Conservation (phyloP, 2,113 vertebrate genomes). For the Cyprinodon variegatus region DNA sequence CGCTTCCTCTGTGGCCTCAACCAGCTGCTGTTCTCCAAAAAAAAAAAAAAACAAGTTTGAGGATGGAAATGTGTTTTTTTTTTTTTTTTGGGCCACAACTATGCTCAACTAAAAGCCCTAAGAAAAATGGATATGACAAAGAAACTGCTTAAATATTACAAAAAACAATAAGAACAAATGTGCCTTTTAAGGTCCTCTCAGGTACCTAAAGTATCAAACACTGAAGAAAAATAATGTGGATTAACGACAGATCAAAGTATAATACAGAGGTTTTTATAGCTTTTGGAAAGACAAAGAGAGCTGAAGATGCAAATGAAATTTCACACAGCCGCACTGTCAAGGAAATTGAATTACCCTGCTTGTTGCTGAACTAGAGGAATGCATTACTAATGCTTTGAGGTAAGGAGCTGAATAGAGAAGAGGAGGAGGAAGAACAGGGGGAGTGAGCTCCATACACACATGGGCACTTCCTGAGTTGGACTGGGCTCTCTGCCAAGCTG, state of each 20-base stretch:
- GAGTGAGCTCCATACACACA: background rate
- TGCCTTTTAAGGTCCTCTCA: too few species aligned
- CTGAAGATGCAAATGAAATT: slow-evolving; percentile 68
- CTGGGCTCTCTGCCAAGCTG: slow-evolving; percentile 61
- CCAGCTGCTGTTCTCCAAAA: slow-evolving; percentile 69
- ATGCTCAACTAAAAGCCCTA: background rate
- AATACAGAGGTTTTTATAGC: slow-evolving; percentile 40
- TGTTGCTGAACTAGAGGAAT: slow-evolving; percentile 74
- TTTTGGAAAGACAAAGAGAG: slow-evolving; percentile 14
- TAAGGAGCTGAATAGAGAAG: slow-evolving; percentile 67
- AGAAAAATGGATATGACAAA: background rate
- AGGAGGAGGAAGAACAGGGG: background rate
- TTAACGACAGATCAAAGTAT: slow-evolving; percentile 42
- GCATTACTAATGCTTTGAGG: slow-evolving; percentile 76
- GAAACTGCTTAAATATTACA: too few species aligned
- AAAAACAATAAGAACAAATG: background rate
- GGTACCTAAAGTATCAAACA: background rate
- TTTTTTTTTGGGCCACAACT: background rate
- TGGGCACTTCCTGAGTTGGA: slow-evolving; percentile 68
- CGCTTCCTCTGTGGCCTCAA: slow-evolving; percentile 60
- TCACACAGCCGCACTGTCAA: slow-evolving; percentile 68
- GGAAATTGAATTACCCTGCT: slow-evolving; percentile 77
- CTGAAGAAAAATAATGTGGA: slow-evolving; percentile 16
- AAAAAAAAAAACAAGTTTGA: slow-evolving; percentile 20
- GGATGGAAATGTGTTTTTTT: background rate